Conservation (phyloP, 2,797 vertebrate genomes). For the Rhodeus uyekii region DNA sequence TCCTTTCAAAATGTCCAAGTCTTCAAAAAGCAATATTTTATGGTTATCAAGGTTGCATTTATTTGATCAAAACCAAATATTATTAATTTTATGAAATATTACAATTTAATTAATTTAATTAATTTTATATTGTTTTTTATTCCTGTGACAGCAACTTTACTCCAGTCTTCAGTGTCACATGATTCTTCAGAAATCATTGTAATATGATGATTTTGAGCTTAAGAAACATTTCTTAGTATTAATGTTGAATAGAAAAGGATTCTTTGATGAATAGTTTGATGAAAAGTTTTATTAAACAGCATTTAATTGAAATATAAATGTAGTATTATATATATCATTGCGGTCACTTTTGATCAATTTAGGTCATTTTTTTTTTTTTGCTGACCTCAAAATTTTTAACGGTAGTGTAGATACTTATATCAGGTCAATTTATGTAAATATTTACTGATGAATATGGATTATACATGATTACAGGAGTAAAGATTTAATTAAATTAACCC, state of each 20-base stretch:
- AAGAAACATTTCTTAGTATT: background rate
- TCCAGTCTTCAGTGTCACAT: too few relatives aligned
- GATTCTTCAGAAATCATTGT: too few relatives aligned
- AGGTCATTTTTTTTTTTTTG: too few relatives aligned
- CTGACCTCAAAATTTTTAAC: background rate
- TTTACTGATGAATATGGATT: background rate
- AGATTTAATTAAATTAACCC: background rate
- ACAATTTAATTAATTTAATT: too few relatives aligned
- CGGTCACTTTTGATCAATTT: background rate
- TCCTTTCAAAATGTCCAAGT: slow-evolving; percentile 39
- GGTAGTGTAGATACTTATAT: background rate
- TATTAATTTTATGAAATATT: background rate
- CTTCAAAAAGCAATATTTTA: too few relatives aligned
- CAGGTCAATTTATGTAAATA: background rate
- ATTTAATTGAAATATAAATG: background rate
- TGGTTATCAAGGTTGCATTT: background rate
- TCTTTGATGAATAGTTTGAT: background rate
- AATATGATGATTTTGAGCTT: too few relatives aligned
- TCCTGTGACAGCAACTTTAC: too few relatives aligned
- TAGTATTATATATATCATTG: background rate
- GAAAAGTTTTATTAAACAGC: background rate
- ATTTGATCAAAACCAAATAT: background rate
- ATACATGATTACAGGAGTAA: background rate
- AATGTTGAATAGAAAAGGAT: background rate
- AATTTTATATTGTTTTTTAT: too few relatives aligned